phyloP scores from a whole-genome alignment of 2,888 invertebrate species.

The Drosophila nr. perissopoda region DNA sequence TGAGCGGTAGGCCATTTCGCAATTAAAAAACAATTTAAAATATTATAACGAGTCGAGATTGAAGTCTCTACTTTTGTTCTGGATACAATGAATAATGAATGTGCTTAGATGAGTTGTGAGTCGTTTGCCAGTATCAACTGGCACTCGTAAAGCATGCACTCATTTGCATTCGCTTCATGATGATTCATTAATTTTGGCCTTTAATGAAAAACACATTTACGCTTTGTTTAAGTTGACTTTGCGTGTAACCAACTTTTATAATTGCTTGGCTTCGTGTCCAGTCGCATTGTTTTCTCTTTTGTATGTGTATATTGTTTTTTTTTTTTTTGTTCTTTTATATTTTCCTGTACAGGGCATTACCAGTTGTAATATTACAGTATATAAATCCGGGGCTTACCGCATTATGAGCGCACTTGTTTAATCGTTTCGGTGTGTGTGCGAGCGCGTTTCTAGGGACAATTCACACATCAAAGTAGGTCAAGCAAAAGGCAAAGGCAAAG shows the following conservation, averaged over 20 bases:
- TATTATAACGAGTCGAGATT: not conserved
- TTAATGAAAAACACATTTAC: slow-evolving; percentile 52
- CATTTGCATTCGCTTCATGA: slow-evolving; percentile 52
- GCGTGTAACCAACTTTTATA: slow-evolving; percentile 73
- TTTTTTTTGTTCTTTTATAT: slow-evolving; percentile 8
- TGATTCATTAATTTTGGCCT: slow-evolving; percentile 50
- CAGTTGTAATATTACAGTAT: slow-evolving; percentile 20
- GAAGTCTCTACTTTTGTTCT: not conserved
- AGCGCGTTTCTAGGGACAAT: slow-evolving; percentile 63
- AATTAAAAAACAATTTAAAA: not conserved
- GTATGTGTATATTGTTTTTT: not conserved
- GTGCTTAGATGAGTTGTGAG: slow-evolving; percentile 29
- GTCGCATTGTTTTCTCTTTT: slow-evolving; percentile 31
- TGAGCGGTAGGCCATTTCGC: not conserved
- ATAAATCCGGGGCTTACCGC: slow-evolving; percentile 62
- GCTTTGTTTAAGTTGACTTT: slow-evolving; percentile 46
- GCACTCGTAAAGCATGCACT: slow-evolving; percentile 41
- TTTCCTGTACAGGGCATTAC: slow-evolving; percentile 28
- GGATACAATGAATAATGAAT: slow-evolving; percentile 54
- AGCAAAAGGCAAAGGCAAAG: slow-evolving; percentile 56
- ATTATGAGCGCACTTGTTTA: slow-evolving; percentile 62
- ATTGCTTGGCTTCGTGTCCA: slow-evolving; percentile 73
- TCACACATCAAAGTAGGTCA: slow-evolving; percentile 77
- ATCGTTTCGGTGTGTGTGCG: slow-evolving; percentile 35
- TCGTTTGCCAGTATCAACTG: slow-evolving; percentile 26